Conservation (phyloP, 2,113 vertebrate genomes). For the Phoenicopterus ruber region DNA sequence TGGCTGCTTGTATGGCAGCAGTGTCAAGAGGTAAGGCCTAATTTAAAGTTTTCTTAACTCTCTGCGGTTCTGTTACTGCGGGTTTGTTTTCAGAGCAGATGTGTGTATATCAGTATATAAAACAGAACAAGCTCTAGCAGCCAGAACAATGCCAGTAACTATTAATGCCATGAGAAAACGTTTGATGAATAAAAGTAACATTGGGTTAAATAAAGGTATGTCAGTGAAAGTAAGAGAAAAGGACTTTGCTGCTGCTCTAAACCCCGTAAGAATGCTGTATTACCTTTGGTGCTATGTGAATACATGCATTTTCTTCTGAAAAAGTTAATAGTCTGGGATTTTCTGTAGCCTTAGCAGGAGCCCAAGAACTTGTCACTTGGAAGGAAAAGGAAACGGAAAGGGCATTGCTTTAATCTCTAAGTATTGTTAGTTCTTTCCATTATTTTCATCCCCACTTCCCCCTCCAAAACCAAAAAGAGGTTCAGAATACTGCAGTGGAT, state of each 20-base stretch:
- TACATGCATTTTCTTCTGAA: background rate
- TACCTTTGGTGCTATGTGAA: background rate
- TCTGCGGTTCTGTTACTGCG: background rate
- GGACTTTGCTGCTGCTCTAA: background rate
- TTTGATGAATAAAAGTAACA: background rate
- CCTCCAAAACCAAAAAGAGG: background rate
- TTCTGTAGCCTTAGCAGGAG: background rate
- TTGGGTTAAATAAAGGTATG: background rate
- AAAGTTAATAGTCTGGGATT: background rate
- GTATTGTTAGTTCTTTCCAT: background rate
- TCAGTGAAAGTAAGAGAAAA: background rate
- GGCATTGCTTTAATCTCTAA: background rate
- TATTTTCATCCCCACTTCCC: background rate
- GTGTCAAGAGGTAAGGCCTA: background rate
- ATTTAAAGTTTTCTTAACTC: background rate
- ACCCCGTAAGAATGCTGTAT: background rate
- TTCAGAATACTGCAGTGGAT: background rate
- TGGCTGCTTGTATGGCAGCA: too few relatives aligned
- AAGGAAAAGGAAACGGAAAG: background rate
- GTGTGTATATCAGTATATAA: background rate
- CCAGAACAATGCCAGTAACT: background rate
- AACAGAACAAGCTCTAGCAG: background rate
- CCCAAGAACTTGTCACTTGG: background rate
- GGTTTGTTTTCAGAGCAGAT: background rate
- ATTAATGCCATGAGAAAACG: background rate